A percentile compares a stretch with the other conserved stretches of the same genome.
phyloP scores from a whole-genome alignment of 1,140 invertebrate species.

The Tetragonula clypearis region DNA sequence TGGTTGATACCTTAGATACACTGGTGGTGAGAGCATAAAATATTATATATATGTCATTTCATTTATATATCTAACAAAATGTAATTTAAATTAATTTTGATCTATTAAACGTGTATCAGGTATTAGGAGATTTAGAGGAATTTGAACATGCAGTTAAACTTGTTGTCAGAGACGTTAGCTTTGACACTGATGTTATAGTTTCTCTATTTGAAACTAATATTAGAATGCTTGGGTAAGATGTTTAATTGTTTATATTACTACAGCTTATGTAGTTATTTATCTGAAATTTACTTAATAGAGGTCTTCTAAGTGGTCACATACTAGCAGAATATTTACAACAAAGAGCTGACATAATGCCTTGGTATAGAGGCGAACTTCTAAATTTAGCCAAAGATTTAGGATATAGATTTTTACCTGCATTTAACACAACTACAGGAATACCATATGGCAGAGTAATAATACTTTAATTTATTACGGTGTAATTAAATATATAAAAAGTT shows the following conservation, averaged over 20 bases:
- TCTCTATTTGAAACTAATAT: slow-evolving; percentile 99
- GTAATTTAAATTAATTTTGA: slow-evolving; percentile 20
- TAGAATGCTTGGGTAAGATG: slow-evolving; percentile 93
- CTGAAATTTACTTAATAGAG: slow-evolving; percentile 83
- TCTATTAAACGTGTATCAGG: slow-evolving; percentile 73
- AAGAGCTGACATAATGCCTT: slow-evolving; percentile 88
- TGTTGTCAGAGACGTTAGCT: slow-evolving; percentile 92
- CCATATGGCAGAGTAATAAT: slow-evolving; percentile 93
- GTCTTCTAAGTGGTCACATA: slow-evolving; percentile 96
- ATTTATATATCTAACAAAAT: slow-evolving; percentile 22
- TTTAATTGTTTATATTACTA: background rate
- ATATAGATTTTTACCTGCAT: slow-evolving; percentile 95
- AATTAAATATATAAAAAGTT: slow-evolving; percentile 23
- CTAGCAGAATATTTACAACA: slow-evolving; percentile 91
- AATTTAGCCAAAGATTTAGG: slow-evolving; percentile 96
- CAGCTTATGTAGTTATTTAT: background rate
- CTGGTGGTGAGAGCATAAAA: slow-evolving; percentile 87
- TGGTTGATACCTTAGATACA: slow-evolving; percentile 97
- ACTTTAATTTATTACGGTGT: slow-evolving; percentile 34
- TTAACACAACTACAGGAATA: slow-evolving; percentile 98
- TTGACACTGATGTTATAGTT: slow-evolving; percentile 97
- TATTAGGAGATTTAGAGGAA: slow-evolving; percentile 95
- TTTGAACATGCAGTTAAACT: slow-evolving; percentile 96
- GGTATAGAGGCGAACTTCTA: slow-evolving; percentile 96
- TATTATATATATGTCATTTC: slow-evolving; percentile 12